Percentiles rank a stretch among this genome's conserved stretches.
Evolutionary conservation across 1,140 invertebrate genomes (phyloP).

Genomic region (Caenorhabditis brenneri): DNA sequence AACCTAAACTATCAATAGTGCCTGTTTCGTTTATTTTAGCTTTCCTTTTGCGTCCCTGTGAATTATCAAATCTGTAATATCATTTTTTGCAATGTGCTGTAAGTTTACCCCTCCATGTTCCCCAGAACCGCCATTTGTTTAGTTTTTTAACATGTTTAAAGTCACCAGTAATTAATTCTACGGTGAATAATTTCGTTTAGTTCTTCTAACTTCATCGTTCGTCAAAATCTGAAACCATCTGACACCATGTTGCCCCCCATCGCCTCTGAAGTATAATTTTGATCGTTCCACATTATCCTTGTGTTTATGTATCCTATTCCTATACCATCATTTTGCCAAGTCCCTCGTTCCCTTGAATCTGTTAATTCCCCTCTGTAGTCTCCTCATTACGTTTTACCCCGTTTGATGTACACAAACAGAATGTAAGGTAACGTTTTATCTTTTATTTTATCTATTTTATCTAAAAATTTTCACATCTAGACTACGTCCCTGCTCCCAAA

Average conservation of each 20-base stretch:
- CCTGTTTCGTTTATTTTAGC: neutral
- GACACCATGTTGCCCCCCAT: neutral
- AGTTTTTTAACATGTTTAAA: neutral
- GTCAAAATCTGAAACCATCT: too few species aligned
- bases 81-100: neutral
- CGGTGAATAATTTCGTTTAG: neutral
- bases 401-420: slow-evolving; percentile 20
- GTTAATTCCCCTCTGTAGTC: neutral
- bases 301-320: neutral
- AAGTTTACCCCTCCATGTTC: too few species aligned
- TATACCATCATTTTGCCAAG: neutral
- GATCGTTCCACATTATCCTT: neutral
- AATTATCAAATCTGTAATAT: slow-evolving; percentile 13
- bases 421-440: slow-evolving; percentile 39
- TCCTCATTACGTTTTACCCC: slow-evolving; percentile 29
- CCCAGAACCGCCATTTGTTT: neutral
- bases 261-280: neutral
- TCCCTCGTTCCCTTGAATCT: neutral
- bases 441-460: too few species aligned
- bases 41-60: neutral
- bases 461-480: too few species aligned
- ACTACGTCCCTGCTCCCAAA: too few species aligned
- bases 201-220: neutral
- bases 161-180: neutral
- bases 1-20: neutral